Conservation (phyloP, 1,140 invertebrate species). For the Lepidotrigona ventralis region DNA sequence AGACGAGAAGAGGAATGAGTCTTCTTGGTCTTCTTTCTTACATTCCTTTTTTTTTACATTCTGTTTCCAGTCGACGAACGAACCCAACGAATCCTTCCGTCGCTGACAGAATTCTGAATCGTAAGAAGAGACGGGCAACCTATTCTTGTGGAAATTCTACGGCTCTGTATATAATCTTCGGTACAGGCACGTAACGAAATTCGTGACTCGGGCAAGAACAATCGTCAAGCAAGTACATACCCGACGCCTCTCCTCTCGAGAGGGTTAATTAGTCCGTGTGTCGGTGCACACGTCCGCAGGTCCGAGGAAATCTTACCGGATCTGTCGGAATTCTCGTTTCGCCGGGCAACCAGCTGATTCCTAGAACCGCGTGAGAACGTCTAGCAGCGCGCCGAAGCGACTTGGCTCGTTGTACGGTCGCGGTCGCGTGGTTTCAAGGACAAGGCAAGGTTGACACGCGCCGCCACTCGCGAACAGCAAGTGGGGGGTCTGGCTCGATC, state of each 20-base stretch:
- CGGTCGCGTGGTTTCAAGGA: slow-evolving; percentile 79
- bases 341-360: slow-evolving; percentile 64
- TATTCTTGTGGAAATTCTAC: no score
- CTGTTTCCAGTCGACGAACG: slow-evolving; percentile 1
- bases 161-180: no score
- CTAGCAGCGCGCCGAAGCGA: slow-evolving; percentile 57
- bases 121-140: no score
- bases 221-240: no score
- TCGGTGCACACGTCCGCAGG: no score
- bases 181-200: no score
- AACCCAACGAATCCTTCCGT: background rate
- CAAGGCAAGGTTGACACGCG: slow-evolving; percentile 80
- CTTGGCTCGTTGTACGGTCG: slow-evolving; percentile 70
- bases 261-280: no score
- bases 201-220: no score
- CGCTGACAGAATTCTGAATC: no score
- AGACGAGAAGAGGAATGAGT: background rate
- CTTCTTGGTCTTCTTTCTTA: background rate
- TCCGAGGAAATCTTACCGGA: slow-evolving; percentile 20
- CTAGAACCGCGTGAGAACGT: slow-evolving; percentile 57
- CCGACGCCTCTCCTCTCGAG: background rate
- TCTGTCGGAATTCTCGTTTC: slow-evolving; percentile 48
- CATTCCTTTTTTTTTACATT: no score
- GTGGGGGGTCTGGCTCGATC: slow-evolving; percentile 65
- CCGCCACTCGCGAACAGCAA: slow-evolving; percentile 70